Evolutionary conservation across 2,113 vertebrate genomes (phyloP).

Genomic region (Piaya cayana): DNA sequence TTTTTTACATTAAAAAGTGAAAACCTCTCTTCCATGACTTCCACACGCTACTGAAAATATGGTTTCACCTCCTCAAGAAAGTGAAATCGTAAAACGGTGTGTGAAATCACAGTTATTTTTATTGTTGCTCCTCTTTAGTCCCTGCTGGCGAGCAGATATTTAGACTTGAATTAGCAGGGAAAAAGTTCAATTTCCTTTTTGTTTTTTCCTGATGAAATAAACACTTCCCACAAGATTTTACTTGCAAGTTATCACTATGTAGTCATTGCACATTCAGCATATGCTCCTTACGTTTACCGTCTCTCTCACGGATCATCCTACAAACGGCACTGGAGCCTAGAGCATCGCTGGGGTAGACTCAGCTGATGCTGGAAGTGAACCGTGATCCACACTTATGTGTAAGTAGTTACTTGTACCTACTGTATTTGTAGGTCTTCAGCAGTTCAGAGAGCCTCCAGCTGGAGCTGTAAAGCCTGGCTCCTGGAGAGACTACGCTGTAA

Average conservation of each 20-base stretch:
- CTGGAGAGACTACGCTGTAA: not conserved
- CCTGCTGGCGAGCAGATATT: not conserved
- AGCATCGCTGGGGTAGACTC: not conserved
- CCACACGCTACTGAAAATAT: not conserved
- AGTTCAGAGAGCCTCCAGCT: not conserved
- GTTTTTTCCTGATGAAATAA: not conserved
- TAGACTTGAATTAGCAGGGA: not conserved
- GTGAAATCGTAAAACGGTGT: not conserved
- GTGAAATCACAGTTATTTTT: not conserved
- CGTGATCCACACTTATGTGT: not conserved
- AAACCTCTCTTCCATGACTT: not conserved
- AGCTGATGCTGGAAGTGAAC: not conserved
- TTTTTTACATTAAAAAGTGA: not conserved
- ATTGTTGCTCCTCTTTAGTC: not conserved
- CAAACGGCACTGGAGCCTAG: not conserved
- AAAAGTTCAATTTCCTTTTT: not conserved
- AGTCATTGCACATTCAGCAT: not conserved
- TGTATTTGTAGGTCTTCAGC: fast-evolving
- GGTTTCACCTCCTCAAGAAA: not conserved
- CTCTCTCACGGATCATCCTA: not conserved
- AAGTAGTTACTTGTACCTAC: not conserved
- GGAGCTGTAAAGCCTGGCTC: not conserved
- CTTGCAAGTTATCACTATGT: not conserved
- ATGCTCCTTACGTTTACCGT: fast-evolving
- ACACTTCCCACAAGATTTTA: not conserved